phyloP scores from a whole-genome alignment of 2,113 vertebrate species.

The Dromiciops gliroides region DNA sequence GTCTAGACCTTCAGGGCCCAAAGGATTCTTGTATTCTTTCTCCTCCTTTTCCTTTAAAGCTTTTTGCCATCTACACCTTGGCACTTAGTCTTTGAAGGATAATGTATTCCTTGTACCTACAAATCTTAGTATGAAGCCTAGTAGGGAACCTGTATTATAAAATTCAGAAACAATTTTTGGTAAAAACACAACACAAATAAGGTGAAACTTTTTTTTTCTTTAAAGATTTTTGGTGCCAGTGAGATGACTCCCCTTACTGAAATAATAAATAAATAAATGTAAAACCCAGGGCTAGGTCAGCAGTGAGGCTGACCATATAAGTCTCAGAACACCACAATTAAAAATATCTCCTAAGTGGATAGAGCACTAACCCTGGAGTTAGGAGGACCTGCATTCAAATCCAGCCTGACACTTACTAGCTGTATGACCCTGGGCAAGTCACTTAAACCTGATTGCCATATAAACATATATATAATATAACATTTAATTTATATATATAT shows the following conservation, averaged over 20 bases:
- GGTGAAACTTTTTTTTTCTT: constrained; percentile 7
- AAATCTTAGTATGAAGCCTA: constrained; percentile 21
- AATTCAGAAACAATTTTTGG: constrained; percentile 1
- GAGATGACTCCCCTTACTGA: background rate
- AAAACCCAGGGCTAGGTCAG: background rate
- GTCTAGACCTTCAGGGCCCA: background rate
- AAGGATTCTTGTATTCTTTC: background rate
- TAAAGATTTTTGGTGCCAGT: background rate
- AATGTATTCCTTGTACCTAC: background rate
- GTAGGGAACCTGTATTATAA: background rate
- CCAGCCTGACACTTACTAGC: background rate
- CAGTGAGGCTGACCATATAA: background rate
- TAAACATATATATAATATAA: too few species aligned
- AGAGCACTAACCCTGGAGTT: background rate
- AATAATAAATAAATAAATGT: background rate
- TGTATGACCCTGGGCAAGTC: background rate
- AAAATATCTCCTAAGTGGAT: background rate
- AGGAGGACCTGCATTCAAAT: background rate
- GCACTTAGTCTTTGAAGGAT: background rate
- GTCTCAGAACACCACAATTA: background rate
- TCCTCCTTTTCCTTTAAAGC: background rate
- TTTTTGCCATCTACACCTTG: background rate
- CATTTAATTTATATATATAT: too few species aligned
- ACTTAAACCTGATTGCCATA: background rate
- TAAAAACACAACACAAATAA: background rate